phyloP scores from a whole-genome alignment of 1,140 invertebrate genomes.

The Aphis craccivora region DNA sequence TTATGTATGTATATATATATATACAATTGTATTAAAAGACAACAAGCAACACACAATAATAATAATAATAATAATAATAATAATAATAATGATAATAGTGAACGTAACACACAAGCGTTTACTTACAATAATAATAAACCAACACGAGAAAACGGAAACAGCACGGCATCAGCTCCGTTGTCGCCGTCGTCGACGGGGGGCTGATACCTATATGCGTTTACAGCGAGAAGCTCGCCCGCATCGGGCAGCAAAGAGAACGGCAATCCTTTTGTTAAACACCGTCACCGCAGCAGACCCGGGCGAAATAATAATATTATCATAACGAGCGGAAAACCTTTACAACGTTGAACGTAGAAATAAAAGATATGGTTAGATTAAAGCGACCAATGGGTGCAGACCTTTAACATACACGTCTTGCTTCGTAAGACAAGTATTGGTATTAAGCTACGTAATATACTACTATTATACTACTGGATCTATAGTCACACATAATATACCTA shows the following conservation, averaged over 20 bases:
- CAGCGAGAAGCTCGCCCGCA: too few relatives aligned
- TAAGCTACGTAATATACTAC: not conserved
- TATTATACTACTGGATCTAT: not conserved
- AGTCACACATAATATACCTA: too few relatives aligned
- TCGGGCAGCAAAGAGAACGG: not conserved
- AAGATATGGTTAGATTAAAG: not conserved
- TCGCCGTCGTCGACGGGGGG: too few relatives aligned
- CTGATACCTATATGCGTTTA: too few relatives aligned
- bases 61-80: not conserved
- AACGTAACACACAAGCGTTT: not conserved
- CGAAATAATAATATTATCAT: conserved; percentile 2
- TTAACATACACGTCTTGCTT: not conserved
- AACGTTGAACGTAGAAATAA: not conserved
- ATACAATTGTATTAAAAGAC: not conserved
- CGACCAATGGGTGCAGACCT: not conserved
- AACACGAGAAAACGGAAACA: not conserved
- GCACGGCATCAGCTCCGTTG: not conserved
- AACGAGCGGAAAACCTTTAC: not conserved
- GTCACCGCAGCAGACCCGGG: too few relatives aligned
- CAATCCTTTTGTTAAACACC: not conserved
- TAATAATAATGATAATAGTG: too few relatives aligned
- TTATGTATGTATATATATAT: not conserved
- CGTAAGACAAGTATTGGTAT: not conserved
- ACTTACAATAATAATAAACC: not conserved
- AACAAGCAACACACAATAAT: too few relatives aligned